Evolutionary conservation across 1,140 invertebrate genomes (phyloP).

Genomic region (Achatina immaculata): DNA sequence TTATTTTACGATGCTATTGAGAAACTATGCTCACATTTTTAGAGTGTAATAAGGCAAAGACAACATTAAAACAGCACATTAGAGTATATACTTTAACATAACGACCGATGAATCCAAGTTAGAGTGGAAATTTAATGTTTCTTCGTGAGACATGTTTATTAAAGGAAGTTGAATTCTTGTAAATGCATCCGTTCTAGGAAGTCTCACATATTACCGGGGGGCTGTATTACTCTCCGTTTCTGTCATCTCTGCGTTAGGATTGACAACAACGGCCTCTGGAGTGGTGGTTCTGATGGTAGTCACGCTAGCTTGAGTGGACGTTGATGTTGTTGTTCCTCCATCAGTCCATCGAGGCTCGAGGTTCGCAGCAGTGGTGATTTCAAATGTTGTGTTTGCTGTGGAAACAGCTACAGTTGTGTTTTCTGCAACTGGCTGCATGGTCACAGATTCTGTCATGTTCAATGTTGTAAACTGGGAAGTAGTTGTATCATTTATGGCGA

Average conservation of each 20-base stretch:
- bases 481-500: background rate
- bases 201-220: no score
- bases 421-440: background rate
- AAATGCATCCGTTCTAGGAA: no score
- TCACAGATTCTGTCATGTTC: background rate
- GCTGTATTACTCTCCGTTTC: slow-evolving; percentile 1
- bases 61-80: no score
- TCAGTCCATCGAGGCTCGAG: background rate
- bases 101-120: no score
- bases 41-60: no score
- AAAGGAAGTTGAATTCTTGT: no score
- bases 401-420: background rate
- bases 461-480: background rate
- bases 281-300: slow-evolving; percentile 23
- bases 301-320: slow-evolving; percentile 13
- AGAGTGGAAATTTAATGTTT: no score
- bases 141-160: no score
- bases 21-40: no score
- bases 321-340: background rate
- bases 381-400: background rate
- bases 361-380: background rate
- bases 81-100: no score
- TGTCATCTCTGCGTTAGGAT: slow-evolving; percentile 18
- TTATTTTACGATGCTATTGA: no score
- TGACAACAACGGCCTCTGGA: slow-evolving; percentile 17